These are phyloP conservation scores for Sinodicranocentrus sp. DNA, from an alignment of 2,888 invertebrate genomes.

Conservation along the genomic window DNA sequence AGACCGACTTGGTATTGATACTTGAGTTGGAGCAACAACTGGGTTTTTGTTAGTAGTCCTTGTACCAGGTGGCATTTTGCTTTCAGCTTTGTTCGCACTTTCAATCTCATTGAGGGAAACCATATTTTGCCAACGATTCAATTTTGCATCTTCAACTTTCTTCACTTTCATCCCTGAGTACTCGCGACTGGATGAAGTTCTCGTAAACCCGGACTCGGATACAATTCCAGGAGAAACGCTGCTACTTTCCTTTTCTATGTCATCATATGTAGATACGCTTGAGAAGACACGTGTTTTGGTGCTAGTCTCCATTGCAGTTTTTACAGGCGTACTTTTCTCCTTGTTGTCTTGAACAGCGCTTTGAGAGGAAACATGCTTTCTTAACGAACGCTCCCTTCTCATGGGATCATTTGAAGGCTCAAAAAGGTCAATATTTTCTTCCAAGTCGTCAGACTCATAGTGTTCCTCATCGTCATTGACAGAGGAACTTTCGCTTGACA, in stretches of 20 bases:
- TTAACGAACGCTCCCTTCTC: conserved; percentile 32
- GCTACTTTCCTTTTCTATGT: conserved; percentile 25
- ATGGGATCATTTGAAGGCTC: conserved; percentile 41
- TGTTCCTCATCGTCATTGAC: conserved; percentile 34
- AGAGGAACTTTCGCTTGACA: conserved; percentile 28
- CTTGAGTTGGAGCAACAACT: conserved; percentile 21
- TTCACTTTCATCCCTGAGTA: conserved; percentile 18
- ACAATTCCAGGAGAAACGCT: conserved; percentile 26
- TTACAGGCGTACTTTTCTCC: conserved; percentile 19
- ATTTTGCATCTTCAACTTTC: conserved; percentile 49
- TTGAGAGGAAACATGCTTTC: conserved; percentile 57
- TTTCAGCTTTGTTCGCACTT: conserved; percentile 15
- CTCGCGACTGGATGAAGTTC: conserved; percentile 25
- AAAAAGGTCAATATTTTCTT: conserved; percentile 76
- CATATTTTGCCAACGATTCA: conserved; percentile 76
- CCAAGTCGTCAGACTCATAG: conserved; percentile 74
- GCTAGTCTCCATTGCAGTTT: not conserved
- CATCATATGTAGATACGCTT: conserved; percentile 58
- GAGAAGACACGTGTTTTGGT: conserved; percentile 38
- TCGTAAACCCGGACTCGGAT: conserved; percentile 44
- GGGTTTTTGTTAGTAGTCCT: conserved; percentile 60
- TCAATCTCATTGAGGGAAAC: conserved; percentile 72
- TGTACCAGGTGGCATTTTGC: conserved; percentile 23
- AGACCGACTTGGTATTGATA: conserved; percentile 12
- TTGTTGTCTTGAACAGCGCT: conserved; percentile 18